Conservation (phyloP, 2,113 vertebrate species). For the Hemibagrus wyckioides region DNA sequence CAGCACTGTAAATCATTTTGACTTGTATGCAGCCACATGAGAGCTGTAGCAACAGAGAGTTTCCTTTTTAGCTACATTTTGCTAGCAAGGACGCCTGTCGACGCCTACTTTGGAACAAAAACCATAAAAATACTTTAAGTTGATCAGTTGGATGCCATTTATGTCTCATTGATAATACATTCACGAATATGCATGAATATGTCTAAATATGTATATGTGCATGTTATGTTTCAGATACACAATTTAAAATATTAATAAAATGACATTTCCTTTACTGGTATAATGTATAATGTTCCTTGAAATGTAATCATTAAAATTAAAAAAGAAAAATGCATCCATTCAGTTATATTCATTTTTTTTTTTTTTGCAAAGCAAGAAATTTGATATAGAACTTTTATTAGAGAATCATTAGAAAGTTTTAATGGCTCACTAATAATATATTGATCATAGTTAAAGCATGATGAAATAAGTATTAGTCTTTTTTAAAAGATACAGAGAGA, state of each 20-base stretch:
- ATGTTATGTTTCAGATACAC: background rate
- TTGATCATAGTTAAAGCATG: background rate
- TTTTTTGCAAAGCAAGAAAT: no score
- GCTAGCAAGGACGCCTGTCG: background rate
- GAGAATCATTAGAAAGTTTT: background rate
- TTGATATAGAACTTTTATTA: no score
- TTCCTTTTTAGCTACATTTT: slow-evolving; percentile 24
- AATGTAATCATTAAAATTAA: no score
- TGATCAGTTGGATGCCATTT: background rate
- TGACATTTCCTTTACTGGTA: no score
- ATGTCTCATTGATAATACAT: background rate
- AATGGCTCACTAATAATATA: background rate
- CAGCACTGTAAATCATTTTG: slow-evolving; percentile 50
- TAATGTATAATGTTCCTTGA: no score
- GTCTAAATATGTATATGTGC: background rate
- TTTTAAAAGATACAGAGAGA: background rate
- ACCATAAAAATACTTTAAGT: background rate
- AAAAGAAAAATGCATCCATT: no score
- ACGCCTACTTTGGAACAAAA: background rate
- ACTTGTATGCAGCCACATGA: slow-evolving; percentile 32
- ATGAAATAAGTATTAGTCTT: background rate
- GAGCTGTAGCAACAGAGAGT: slow-evolving; percentile 10
- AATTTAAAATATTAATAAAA: background rate
- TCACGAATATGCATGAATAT: background rate
- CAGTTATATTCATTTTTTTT: background rate